Evolutionary conservation across 2,888 invertebrate species (phyloP).

Genomic region (Mycalesis mineus): DNA sequence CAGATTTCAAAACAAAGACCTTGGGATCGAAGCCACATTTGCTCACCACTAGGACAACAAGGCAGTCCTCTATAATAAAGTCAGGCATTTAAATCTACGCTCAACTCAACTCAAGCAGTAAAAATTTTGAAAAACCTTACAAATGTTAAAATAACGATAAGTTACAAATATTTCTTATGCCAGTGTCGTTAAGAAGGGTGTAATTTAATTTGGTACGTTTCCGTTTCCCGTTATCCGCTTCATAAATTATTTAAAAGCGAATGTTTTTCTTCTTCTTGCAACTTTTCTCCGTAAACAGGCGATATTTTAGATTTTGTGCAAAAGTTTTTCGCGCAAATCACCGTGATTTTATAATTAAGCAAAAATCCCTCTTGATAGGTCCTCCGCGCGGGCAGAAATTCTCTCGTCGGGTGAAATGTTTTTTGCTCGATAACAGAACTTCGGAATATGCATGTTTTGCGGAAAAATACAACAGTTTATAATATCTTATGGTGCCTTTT

Average conservation of each 20-base stretch:
- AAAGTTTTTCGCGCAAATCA: conserved; percentile 18
- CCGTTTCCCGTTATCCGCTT: conserved; percentile 13
- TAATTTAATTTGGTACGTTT: conserved; percentile 14
- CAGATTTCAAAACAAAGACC: no score
- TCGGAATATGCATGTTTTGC: conserved; percentile 2
- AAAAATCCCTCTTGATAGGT: conserved; percentile 14
- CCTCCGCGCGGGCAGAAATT: not conserved
- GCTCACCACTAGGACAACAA: no score
- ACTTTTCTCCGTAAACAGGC: conserved; percentile 16
- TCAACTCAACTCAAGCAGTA: no score
- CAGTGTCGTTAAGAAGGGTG: not conserved
- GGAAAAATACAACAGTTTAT: not conserved
- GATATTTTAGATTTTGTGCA: conserved; percentile 13
- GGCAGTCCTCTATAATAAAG: no score
- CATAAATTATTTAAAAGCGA: conserved; percentile 17
- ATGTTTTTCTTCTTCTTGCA: conserved; percentile 16
- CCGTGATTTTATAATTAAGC: conserved; percentile 18
- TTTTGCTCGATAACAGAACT: conserved; percentile 2
- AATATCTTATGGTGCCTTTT: not conserved
- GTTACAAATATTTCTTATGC: not conserved
- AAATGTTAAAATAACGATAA: no score
- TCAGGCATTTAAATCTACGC: no score
- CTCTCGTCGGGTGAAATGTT: conserved; percentile 1
- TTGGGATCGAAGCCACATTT: no score
- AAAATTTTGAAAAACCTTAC: no score